Evolutionary conservation across 2,888 invertebrate species (phyloP), one percentile per base, ranked within the genome.

Genomic region (Melolontha melolontha): DNA sequence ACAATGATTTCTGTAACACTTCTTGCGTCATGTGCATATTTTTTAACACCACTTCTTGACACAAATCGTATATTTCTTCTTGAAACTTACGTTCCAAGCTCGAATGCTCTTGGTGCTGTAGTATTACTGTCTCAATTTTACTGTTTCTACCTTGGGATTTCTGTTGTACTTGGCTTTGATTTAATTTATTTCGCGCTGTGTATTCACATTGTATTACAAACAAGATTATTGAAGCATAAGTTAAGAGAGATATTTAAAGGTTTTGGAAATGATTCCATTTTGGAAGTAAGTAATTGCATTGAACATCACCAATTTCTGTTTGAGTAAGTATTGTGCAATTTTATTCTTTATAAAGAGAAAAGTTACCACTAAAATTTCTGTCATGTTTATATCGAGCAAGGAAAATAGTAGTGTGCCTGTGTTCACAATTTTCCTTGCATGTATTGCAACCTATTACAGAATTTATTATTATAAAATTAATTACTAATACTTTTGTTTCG

Each of bases 241-340:
- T 52, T 52, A 14, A 52, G 39, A 16, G 14, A 52, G 12, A 11
- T 5, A 1, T 16, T 52, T 8, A 12, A 22, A 11, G 16, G 29
- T 34, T 39, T 16, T 14, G 14, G n/a, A 12, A 39, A 39, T 1
- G 8, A 4, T 34, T 34, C 10, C 14, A 39, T 14, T 16, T 12
- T 2, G 12, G 14, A 11, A 14, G 4, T 39, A 8, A 10, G 7
- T 1, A 11, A 16, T 8, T 52, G 39, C 14, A 39, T 52, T 2
- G 10, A 39, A 12, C 52, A 52, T 39, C 52, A 52, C 39, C 39
- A 39, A 10, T 52, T 52, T 10, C 16, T 52, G 10, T 39, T 52
- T 10, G 12, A 39, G 52, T 52, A 52, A 52, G 34, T 29, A n/a
- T 34, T 34, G 1, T 10, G 6, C 1, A 5, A 34, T 22, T 22